These are phyloP conservation scores for Hirtodrosophila confusa DNA, from an alignment of 2,888 invertebrate genomes.

Conservation along the genomic window DNA sequence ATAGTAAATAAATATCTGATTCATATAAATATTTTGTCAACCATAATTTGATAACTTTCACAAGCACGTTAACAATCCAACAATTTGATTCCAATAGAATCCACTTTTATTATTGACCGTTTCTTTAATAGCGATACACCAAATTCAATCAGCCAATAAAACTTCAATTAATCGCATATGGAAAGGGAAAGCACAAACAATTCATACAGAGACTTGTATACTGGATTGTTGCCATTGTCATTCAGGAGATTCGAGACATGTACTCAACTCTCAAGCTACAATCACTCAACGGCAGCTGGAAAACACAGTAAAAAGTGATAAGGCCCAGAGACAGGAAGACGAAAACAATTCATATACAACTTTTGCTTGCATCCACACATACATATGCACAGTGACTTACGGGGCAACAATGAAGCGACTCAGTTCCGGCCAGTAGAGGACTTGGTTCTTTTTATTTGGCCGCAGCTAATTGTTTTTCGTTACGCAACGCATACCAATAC, in stretches of 20 bases:
- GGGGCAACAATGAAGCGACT: conserved; percentile 31
- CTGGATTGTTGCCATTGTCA: conserved; percentile 24
- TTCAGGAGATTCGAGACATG: conserved; percentile 36
- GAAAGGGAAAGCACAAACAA: conserved; percentile 48
- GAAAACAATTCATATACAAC: conserved; percentile 64
- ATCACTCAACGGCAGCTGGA: conserved; percentile 55
- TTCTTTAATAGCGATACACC: neutral
- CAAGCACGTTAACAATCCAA: conserved; percentile 52
- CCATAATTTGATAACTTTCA: conserved; percentile 17
- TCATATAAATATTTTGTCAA: conserved; percentile 12
- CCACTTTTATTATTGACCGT: conserved; percentile 37
- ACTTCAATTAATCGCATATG: conserved; percentile 72
- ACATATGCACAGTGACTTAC: conserved; percentile 13
- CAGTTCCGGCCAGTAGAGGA: conserved; percentile 26
- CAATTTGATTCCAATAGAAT: conserved; percentile 35
- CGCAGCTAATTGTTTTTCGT: conserved; percentile 77
- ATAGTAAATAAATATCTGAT: neutral
- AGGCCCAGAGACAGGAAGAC: conserved; percentile 53
- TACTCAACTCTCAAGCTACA: conserved; percentile 50
- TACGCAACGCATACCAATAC: conserved; percentile 78
- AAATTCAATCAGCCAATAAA: conserved; percentile 61
- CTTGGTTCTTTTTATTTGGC: conserved; percentile 62
- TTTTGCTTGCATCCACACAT: conserved; percentile 37
- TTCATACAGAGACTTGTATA: conserved; percentile 34
- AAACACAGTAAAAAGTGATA: conserved; percentile 70